A percentile compares a stretch with the other conserved stretches of the same genome.
phyloP scores from a whole-genome alignment of 2,113 vertebrate species.

The Phasianus colchicus region DNA sequence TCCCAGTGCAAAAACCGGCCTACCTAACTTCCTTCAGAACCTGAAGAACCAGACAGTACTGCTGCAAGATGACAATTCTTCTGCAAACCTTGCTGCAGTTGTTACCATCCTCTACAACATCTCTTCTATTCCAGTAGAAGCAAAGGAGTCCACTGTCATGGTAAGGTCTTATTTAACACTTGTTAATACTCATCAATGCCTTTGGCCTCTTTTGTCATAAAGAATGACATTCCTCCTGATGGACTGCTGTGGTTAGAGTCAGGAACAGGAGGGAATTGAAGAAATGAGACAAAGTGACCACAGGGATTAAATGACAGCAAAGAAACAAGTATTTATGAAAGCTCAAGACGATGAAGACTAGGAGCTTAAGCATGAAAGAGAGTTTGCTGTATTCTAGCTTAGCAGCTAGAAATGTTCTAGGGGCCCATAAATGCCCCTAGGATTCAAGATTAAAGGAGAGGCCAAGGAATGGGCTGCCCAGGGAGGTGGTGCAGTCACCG shows the following conservation, averaged over 20 bases:
- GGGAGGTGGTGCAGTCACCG: too few relatives aligned
- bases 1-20: slow-evolving; percentile 8
- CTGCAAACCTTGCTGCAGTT: slow-evolving; percentile 65
- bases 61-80: background rate
- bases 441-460: background rate
- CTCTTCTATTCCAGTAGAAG: slow-evolving; percentile 62
- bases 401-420: background rate
- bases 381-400: background rate
- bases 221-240: background rate
- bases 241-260: background rate
- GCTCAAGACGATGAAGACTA: background rate
- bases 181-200: background rate
- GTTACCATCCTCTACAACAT: slow-evolving; percentile 65
- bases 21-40: slow-evolving; percentile 53
- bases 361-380: background rate
- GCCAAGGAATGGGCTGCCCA: background rate
- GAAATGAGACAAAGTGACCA: background rate
- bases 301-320: background rate
- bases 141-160: slow-evolving; percentile 18
- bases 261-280: background rate
- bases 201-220: background rate
- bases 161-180: slow-evolving; percentile 59
- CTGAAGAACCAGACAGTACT: background rate
- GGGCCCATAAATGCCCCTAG: background rate
- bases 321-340: background rate